Evolutionary conservation across 2,888 invertebrate genomes (phyloP).

Genomic region (Drosophila neotestacea): DNA sequence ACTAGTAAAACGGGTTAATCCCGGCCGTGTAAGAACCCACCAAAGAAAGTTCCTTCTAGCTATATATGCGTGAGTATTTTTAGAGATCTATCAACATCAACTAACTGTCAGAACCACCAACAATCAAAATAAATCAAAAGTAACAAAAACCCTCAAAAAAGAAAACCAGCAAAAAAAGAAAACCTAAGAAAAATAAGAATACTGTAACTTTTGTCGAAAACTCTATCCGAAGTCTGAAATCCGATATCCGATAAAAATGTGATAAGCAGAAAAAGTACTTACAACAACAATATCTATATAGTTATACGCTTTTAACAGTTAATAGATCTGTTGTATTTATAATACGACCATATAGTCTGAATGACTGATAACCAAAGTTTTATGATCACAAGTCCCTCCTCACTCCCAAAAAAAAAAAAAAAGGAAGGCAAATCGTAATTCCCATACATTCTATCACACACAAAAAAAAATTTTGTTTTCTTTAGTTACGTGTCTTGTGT

Average conservation of each 20-base stretch:
- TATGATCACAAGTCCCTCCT: conserved; percentile 4
- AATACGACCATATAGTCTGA: conserved; percentile 27
- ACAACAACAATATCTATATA: conserved; percentile 14
- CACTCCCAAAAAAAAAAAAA: neutral
- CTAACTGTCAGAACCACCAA: conserved; percentile 66
- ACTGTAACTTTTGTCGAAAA: conserved; percentile 13
- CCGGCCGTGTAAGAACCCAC: conserved; percentile 97
- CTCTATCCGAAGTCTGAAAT: neutral
- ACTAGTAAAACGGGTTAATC: conserved; percentile 98
- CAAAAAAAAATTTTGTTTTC: conserved; percentile 8
- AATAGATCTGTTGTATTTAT: conserved; percentile 50
- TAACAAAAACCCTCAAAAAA: conserved; percentile 23
- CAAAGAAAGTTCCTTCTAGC: conserved; percentile 99
- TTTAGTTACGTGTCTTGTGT: conserved; percentile 24
- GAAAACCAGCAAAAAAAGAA: conserved; percentile 12
- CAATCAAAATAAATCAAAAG: conserved; percentile 30
- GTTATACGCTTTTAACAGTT: conserved; percentile 30
- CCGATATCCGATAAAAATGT: conserved; percentile 17
- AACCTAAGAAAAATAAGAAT: conserved; percentile 3
- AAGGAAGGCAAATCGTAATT: conserved; percentile 25
- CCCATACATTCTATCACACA: conserved; percentile 38
- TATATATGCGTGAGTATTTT: conserved; percentile 95
- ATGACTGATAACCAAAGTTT: conserved; percentile 15
- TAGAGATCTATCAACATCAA: conserved; percentile 78
- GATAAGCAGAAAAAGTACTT: conserved; percentile 15